These are phyloP conservation scores for Tachystola acroxantha DNA, from an alignment of 2,888 invertebrate species.

Conservation along the genomic window DNA sequence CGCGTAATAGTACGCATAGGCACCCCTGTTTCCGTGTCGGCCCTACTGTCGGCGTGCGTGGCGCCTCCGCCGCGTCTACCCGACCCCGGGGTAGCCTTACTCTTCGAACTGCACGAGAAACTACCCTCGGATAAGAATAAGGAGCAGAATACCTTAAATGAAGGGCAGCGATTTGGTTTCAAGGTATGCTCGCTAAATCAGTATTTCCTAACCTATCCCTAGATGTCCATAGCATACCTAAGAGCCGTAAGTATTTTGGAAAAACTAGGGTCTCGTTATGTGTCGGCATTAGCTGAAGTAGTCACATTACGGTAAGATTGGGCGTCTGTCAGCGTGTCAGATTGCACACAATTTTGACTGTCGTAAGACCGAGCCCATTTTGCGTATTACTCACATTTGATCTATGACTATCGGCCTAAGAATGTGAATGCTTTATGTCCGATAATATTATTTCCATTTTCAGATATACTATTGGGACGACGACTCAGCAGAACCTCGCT, in stretches of 20 bases:
- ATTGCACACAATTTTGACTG: too few species aligned
- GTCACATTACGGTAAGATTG: too few species aligned
- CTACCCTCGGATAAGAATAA: slow-evolving; percentile 46
- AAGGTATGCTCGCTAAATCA: slow-evolving; percentile 43
- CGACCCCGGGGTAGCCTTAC: slow-evolving; percentile 75
- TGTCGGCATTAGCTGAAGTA: too few species aligned
- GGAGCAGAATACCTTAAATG: slow-evolving; percentile 40
- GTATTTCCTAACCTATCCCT: too few species aligned
- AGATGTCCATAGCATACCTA: too few species aligned
- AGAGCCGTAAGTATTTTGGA: too few species aligned
- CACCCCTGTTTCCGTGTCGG: slow-evolving; percentile 81
- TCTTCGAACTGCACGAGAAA: slow-evolving; percentile 75
- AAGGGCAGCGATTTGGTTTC: slow-evolving; percentile 65
- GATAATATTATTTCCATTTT: slow-evolving; percentile 19
- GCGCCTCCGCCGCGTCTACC: slow-evolving; percentile 78
- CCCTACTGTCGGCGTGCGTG: slow-evolving; percentile 75
- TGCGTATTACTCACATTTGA: too few species aligned
- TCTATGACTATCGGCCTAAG: too few species aligned
- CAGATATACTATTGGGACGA: slow-evolving; percentile 77
- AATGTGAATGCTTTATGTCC: too few species aligned
- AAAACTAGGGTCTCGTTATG: too few species aligned
- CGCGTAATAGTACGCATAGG: slow-evolving; percentile 77
- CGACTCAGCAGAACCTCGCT: slow-evolving; percentile 64
- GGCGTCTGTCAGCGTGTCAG: too few species aligned
- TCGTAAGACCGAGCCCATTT: too few species aligned